Base-by-base conservation (phyloP, 2,888 invertebrate genomes). In the Mythimna impura region DNA sequence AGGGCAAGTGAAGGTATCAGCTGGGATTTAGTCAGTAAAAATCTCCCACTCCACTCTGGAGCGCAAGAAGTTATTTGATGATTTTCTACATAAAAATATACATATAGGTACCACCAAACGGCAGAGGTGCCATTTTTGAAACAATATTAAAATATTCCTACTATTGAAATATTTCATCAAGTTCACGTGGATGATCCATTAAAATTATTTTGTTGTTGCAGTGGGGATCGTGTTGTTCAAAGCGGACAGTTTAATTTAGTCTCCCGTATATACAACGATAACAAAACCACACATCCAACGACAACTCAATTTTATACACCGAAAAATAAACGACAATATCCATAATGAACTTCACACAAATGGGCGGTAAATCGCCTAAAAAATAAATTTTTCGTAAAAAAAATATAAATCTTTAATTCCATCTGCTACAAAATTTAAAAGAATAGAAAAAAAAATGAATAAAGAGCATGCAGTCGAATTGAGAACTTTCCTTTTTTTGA, bases 381-480 rank as follows among this genome's bases (percentile, higher is more conserved):
- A 76, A 62, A 22, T 5, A 34, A 7, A 0, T 60, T 34, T 14
- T 10, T 62, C 12, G 2, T 40, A 52, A 61, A 17, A n/a, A 64
- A 65, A 34, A 25, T 43, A 57, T 55, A 67, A 47, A 57, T 57
- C 10, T 22, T 71, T 0, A 34, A 40, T 70, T 66, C 70, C 55
- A n/a, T 72, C 8, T 4, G 55, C 54, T 71, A 73, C 65, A 58
- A 73, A 76, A 61, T 74, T 73, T 36, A 65, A 72, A 55, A 72
- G 66, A 75, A 65, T 63, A 76, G 81, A 80, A 85, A 71, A 0
- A 36, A 66, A 52, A 14, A 43, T 43, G 17, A 17, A 47, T 47
- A 47, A 47, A 47, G 17, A 17, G 47, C 47, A 47, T 47, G 4
- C 47, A 47, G 47, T 47, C 47, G 0, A 47, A 47, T 47, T 47